Evolutionary conservation across 30 jellyfish, hydroid and myxozoan species (phyloP), one percentile per base, ranked within the genome.

Genomic region (Aurelia sp.): DNA sequence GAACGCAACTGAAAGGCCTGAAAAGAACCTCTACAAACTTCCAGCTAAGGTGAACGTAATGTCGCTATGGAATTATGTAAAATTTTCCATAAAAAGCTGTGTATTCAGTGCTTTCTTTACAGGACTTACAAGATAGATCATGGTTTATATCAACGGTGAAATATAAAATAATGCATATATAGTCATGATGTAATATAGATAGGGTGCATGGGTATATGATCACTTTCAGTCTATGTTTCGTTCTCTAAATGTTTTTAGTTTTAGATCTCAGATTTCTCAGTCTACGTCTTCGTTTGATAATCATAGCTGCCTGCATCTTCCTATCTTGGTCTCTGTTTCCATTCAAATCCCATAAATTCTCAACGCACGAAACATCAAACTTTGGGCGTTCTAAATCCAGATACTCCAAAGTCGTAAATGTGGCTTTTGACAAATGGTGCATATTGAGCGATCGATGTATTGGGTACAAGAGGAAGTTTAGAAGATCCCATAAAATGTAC

Each of bases 321-420:
- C 81, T 63, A 50, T 62, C 71, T 3, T 50, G 70, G 13, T 68
- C 77, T 23, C 71, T 52, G n/a, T 67, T 84, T 22, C 57, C 82
- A 68, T 50, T 64, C 12, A 64, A 57, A 31, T 53, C 66, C 97
- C 97, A 90, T 55, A 90, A n/a, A 41, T 62, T 78, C 73, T 84
- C 82, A 53, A 90, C 66, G 12, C 62, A 61, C 23, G 89, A 70
- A 3, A 90, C 71, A 77, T 83, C 91, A 67, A 90, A 61, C 78
- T 84, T 90, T 22, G 97, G 97, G 20, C 59, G 66, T 66, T 83
- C 97, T 76, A 90, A 23, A 41, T 79, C 97, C 95, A 90, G 60
- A 73, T 90, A 78, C 16, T 70, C 92, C 69, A 90, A 62, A 13
- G 41, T 75, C 13, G 84, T 73, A 47, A 66, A 35, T 4, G 79